phyloP scores from a whole-genome alignment of 2,113 vertebrate species.

The Ibidorhyncha struthersii region DNA sequence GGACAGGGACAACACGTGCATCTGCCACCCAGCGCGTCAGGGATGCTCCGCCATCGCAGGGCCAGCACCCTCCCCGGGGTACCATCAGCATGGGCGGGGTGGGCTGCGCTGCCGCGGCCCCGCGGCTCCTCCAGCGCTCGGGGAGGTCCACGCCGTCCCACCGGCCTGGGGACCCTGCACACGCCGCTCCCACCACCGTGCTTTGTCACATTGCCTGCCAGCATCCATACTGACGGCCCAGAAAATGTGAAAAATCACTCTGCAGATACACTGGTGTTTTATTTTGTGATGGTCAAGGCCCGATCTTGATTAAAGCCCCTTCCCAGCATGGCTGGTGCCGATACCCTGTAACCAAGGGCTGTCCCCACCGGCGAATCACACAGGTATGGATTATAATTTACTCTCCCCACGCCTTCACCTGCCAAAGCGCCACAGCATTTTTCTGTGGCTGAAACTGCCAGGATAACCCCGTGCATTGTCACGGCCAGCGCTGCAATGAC shows the following conservation, averaged over 20 bases:
- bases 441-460: not conserved
- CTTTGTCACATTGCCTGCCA: not conserved
- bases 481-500: fast-evolving
- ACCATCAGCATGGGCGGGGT: not conserved
- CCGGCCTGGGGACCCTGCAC: not conserved
- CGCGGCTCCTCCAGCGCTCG: fast-evolving
- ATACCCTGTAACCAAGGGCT: not conserved
- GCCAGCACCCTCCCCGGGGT: fast-evolving
- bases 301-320: not conserved
- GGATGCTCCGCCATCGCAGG: not conserved
- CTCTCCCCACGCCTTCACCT: not conserved
- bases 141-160: fast-evolving
- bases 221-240: fast-evolving
- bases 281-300: not conserved
- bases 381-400: not conserved
- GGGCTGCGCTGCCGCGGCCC: too few species aligned
- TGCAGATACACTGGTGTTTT: not conserved
- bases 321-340: not conserved
- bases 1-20: not conserved
- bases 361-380: not conserved
- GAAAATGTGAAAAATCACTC: not conserved
- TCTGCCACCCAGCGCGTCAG: fast-evolving
- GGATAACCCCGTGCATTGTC: not conserved
- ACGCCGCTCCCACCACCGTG: fast-evolving
- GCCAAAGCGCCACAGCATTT: not conserved